A percentile compares a stretch with the other conserved stretches of the same genome.
phyloP scores from a whole-genome alignment of 2,797 vertebrate species.

The Hipposideros larvatus region DNA sequence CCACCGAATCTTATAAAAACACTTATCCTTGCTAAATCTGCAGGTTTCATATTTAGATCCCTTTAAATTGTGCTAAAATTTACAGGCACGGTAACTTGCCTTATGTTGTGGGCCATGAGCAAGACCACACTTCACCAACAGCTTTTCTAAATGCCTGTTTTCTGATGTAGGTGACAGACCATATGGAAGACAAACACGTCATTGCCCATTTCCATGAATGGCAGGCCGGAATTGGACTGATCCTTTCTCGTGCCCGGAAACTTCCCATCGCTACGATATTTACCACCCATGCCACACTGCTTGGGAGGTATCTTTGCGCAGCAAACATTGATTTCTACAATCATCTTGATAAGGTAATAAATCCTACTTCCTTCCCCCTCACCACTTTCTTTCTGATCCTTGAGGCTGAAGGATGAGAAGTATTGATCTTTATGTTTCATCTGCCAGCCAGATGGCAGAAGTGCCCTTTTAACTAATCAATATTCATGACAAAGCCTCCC shows the following conservation, averaged over 20 bases:
- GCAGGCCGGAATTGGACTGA: slow-evolving; percentile 95
- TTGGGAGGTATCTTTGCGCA: slow-evolving; percentile 97
- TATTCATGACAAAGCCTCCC: slow-evolving; percentile 38
- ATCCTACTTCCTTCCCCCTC: neutral
- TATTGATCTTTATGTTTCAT: slow-evolving; percentile 70
- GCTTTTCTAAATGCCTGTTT: slow-evolving; percentile 28
- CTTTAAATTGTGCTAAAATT: neutral
- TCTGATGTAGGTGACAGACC: slow-evolving; percentile 91
- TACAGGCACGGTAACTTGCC: neutral
- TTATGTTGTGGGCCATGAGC: neutral
- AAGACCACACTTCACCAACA: neutral
- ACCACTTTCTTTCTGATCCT: neutral
- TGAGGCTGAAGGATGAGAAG: neutral
- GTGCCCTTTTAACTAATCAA: slow-evolving; percentile 72
- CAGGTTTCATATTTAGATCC: neutral
- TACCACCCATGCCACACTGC: slow-evolving; percentile 96
- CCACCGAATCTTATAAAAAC: neutral
- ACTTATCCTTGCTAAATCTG: neutral
- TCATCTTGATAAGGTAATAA: slow-evolving; percentile 94
- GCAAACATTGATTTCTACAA: slow-evolving; percentile 98
- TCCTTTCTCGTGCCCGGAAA: slow-evolving; percentile 92
- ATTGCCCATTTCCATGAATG: slow-evolving; percentile 97
- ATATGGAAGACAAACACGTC: slow-evolving; percentile 90
- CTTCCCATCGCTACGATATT: slow-evolving; percentile 96
- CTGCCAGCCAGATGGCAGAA: slow-evolving; percentile 43